Evolutionary conservation across 2,797 vertebrate genomes (phyloP), one percentile per base, ranked within the genome.

Genomic region (Anniella stebbinsi): DNA sequence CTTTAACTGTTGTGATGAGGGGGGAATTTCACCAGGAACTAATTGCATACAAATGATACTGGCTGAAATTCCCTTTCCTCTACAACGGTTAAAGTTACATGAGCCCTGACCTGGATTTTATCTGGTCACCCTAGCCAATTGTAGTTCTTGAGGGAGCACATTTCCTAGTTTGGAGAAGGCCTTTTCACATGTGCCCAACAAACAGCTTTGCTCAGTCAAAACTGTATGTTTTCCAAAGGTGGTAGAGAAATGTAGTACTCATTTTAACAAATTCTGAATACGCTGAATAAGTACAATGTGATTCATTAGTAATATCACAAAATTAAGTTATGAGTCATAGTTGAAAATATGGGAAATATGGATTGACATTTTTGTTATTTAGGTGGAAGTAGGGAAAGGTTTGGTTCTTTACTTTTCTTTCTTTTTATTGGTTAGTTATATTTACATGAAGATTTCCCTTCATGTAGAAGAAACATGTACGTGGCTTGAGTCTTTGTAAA

Each of bases 251-350:
- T 87, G 38, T 77, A 21, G 15, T 63, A 48, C 38, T 51, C 23
- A 54, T 66, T 72, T 83, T 63, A 75, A 83, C 23, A 48, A 76
- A 75, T 15, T 83, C 8, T 41, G 45, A 28, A 70, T 51, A 80
- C 78, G 33, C 17, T 33, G 66, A 88, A 45, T 66, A 76, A 45
- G 45, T 72, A 38, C 12, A 45, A 45, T 15, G 51, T 30, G 33
- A 81, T 72, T 88, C 76, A 76, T 84, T 88, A 76, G 67, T 73
- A 82, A 30, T 41, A 63, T 48, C 21, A 21, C 41, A 76, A 36
- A 76, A 88, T 63, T 63, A 63, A 81, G 54, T 88, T 57, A 69
- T 41, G 80, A 75, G 36, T 86, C 70, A 41, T 60, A 57, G 25
- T 30, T 80, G 25, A n/a, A n/a, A n/a, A n/a, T n/a, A n/a, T n/a